phyloP scores from a whole-genome alignment of 2,797 vertebrate genomes.

The Gastrophryne carolinensis region DNA sequence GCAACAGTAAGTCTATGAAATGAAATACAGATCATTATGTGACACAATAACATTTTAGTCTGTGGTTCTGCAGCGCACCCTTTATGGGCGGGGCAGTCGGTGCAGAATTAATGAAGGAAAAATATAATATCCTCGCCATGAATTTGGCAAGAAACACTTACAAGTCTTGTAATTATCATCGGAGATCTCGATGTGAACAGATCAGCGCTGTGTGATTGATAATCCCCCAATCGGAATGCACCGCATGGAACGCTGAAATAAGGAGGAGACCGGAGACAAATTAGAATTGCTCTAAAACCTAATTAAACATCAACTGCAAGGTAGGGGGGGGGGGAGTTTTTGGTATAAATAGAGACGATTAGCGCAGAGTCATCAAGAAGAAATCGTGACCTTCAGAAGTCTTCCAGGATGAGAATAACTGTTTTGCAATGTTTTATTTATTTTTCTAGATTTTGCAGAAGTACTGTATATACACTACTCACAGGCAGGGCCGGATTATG shows the following conservation, averaged over 20 bases:
- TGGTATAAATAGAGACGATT: background rate
- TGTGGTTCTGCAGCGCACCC: too few species aligned
- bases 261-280: constrained; percentile 42
- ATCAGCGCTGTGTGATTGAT: constrained; percentile 6
- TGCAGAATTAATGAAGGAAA: constrained; percentile 11
- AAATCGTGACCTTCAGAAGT: background rate
- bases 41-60: too few species aligned
- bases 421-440: too few species aligned
- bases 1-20: too few species aligned
- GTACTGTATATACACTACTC: too few species aligned
- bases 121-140: constrained; percentile 1
- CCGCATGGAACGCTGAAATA: constrained; percentile 13
- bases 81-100: background rate
- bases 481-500: too few species aligned
- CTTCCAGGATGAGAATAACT: too few species aligned
- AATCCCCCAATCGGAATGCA: constrained; percentile 34
- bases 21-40: too few species aligned
- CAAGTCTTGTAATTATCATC: constrained; percentile 25
- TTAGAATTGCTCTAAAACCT: constrained; percentile 33
- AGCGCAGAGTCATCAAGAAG: background rate
- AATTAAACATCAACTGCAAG: constrained; percentile 35
- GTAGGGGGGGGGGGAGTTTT: background rate
- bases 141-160: constrained; percentile 8
- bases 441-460: too few species aligned
- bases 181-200: constrained; percentile 9